Conservation (phyloP, 2,797 vertebrate genomes). For the Apogon talboti region DNA sequence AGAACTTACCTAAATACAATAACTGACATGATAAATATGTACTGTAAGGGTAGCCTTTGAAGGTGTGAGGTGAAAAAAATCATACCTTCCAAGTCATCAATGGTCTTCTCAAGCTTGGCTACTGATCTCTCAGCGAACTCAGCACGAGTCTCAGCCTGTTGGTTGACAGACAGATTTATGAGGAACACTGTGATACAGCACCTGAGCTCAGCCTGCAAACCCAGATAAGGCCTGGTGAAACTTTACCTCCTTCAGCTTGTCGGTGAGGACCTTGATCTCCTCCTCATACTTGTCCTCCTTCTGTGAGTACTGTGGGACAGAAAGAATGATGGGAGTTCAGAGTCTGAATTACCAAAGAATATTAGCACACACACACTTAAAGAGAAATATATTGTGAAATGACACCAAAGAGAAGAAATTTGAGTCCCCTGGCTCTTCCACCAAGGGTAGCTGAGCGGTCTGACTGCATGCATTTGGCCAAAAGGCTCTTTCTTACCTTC, state of each 20-base stretch:
- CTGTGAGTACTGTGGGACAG: constrained; percentile 94
- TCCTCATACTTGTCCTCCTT: constrained; percentile 99
- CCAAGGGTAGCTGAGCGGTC: constrained; percentile 14
- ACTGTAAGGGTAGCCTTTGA: constrained; percentile 15
- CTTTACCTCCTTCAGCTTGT: constrained; percentile 99
- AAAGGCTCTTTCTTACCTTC: constrained; percentile 90
- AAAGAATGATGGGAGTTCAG: constrained; percentile 31
- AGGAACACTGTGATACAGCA: constrained; percentile 22
- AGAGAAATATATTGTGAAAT: not conserved
- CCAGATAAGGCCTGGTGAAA: constrained; percentile 51
- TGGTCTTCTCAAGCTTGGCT: constrained; percentile 99
- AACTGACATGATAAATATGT: not conserved
- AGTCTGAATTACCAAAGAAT: too few relatives aligned
- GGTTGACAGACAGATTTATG: constrained; percentile 52
- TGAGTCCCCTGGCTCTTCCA: constrained; percentile 16
- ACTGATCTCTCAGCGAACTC: constrained; percentile 99
- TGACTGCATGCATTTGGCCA: constrained; percentile 57
- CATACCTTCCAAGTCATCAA: constrained; percentile 99
- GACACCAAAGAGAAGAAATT: constrained; percentile 6
- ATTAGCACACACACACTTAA: too few relatives aligned
- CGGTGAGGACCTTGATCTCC: constrained; percentile 98
- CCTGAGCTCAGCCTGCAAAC: constrained; percentile 7
- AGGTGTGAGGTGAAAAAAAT: constrained; percentile 11
- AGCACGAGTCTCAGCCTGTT: constrained; percentile 97
- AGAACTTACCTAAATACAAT: constrained; percentile 17